phyloP scores from a whole-genome alignment of 92 coral and sea anemone genomes.

The Parazoanthus darwini region DNA sequence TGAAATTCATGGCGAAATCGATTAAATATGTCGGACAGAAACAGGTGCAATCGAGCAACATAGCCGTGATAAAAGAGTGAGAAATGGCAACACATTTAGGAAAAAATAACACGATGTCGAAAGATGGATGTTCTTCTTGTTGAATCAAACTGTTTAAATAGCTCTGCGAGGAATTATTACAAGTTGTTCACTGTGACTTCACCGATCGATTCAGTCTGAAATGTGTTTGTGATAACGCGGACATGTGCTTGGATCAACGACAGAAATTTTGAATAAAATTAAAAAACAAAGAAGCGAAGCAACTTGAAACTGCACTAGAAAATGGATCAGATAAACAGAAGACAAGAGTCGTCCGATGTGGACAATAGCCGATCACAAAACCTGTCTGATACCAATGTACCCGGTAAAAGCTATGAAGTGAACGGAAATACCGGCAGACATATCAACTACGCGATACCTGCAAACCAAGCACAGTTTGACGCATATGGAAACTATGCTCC shows the following conservation, averaged over 20 bases:
- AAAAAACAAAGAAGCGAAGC: not conserved
- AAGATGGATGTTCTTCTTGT: not conserved
- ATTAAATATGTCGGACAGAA: not conserved
- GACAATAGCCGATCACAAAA: not conserved
- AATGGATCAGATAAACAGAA: not conserved
- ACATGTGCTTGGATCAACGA: not conserved
- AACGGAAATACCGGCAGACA: not conserved
- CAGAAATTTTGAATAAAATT: not conserved
- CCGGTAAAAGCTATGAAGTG: not conserved
- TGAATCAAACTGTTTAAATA: not conserved
- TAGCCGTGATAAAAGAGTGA: not conserved
- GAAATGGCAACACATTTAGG: not conserved
- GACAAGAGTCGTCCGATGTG: not conserved
- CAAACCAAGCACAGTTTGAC: slow-evolving; percentile 24
- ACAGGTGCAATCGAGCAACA: too few relatives aligned
- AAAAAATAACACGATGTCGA: not conserved
- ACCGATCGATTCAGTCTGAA: not conserved
- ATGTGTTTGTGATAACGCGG: not conserved
- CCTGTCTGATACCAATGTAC: not conserved
- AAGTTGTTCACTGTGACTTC: not conserved
- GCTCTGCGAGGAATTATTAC: not conserved
- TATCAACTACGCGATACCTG: not conserved
- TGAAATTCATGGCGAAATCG: not conserved
- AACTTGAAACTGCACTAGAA: not conserved
- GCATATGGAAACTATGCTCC: slow-evolving; percentile 11